A percentile compares a stretch with the other conserved stretches of the same genome.
Conservation (phyloP, 2,797 vertebrate genomes). For the Echeneis naucrates region DNA sequence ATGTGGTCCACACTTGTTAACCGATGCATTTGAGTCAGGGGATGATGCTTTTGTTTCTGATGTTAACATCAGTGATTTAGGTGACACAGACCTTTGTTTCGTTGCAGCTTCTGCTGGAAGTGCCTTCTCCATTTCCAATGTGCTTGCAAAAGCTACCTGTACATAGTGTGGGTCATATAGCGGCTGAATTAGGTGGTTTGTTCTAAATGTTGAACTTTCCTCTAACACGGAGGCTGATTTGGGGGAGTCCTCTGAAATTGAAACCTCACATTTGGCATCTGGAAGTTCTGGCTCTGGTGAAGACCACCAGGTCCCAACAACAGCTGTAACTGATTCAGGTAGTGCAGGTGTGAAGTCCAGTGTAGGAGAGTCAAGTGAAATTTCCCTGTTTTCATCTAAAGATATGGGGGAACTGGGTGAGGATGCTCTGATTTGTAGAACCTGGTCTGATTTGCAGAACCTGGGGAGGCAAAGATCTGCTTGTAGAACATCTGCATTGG, state of each 20-base stretch:
- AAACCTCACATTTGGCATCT: constrained; percentile 38
- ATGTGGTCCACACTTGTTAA: constrained; percentile 7
- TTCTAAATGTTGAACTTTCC: constrained; percentile 27
- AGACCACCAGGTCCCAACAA: constrained; percentile 37
- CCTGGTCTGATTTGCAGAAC: too few relatives aligned
- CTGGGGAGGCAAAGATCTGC: neutral
- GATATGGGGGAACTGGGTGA: constrained; percentile 44
- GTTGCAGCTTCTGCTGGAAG: constrained; percentile 40
- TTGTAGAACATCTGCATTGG: constrained; percentile 5
- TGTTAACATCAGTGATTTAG: constrained; percentile 15
- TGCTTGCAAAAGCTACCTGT: constrained; percentile 34
- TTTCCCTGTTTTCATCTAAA: constrained; percentile 36
- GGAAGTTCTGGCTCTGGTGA: constrained; percentile 43
- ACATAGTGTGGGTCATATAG: constrained; percentile 64
- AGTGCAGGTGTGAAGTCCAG: constrained; percentile 58
- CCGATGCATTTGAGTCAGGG: constrained; percentile 36
- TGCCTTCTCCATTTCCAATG: constrained; percentile 18
- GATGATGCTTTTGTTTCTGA: constrained; percentile 43
- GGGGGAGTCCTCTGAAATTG: constrained; percentile 4
- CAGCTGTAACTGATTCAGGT: constrained; percentile 29
- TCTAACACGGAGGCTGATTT: constrained; percentile 27
- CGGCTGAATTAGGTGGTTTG: constrained; percentile 55
- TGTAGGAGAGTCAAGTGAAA: constrained; percentile 67
- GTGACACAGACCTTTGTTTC: constrained; percentile 41
- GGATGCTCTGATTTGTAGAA: constrained; percentile 37